phyloP scores from a whole-genome alignment of 2,888 invertebrate species.

The Hirtodrosophila cameraria region DNA sequence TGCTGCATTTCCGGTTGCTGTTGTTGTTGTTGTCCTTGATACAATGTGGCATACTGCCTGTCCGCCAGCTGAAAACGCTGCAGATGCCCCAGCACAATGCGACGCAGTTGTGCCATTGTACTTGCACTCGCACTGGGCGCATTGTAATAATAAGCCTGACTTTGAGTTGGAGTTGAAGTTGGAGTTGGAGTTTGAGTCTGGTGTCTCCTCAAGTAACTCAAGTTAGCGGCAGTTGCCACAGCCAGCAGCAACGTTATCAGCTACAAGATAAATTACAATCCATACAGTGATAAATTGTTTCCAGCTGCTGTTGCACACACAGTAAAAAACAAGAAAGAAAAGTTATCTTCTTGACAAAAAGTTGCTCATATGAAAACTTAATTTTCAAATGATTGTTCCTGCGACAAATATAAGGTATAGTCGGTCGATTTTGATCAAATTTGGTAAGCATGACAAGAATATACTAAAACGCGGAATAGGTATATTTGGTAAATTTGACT shows the following conservation, averaged over 20 bases:
- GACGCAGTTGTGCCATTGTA: constrained; percentile 50
- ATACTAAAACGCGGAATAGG: too few species aligned
- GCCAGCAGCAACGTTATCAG: constrained; percentile 54
- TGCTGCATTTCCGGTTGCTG: constrained; percentile 56
- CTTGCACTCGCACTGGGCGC: constrained; percentile 42
- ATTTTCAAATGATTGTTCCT: too few species aligned
- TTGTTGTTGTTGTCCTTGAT: too few species aligned
- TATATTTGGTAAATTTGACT: too few species aligned
- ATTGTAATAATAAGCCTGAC: constrained; percentile 61
- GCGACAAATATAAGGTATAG: too few species aligned
- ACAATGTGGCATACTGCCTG: constrained; percentile 32
- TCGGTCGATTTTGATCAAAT: too few species aligned
- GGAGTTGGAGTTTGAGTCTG: constrained; percentile 20
- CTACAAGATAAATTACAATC: constrained; percentile 57
- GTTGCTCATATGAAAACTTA: too few species aligned
- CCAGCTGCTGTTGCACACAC: not conserved
- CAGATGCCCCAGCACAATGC: constrained; percentile 46
- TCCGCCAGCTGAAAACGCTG: constrained; percentile 57
- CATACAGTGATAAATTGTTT: constrained; percentile 30
- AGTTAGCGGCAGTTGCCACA: constrained; percentile 38
- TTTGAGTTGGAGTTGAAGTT: not conserved
- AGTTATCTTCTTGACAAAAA: too few species aligned
- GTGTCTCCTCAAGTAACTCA: constrained; percentile 35
- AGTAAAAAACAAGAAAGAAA: too few species aligned
- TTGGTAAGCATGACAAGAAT: too few species aligned